Evolutionary conservation across 2,797 vertebrate species (phyloP).

Genomic region (Hippocampus kuda): DNA sequence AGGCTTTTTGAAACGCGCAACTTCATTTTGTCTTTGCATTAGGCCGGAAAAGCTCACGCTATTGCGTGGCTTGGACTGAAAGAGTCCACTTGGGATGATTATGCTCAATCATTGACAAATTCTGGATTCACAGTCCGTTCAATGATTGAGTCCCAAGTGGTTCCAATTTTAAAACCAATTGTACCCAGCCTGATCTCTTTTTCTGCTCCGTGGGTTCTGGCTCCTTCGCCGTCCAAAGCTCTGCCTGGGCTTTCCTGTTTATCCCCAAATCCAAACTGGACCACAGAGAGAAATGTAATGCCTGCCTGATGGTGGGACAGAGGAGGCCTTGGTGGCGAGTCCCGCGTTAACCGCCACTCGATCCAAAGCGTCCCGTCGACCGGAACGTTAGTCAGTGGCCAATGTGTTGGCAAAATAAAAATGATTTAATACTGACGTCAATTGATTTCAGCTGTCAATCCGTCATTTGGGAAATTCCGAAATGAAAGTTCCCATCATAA

Average conservation of each 20-base stretch:
- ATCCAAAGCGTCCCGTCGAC: not conserved
- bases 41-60: not conserved
- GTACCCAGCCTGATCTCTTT: not conserved
- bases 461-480: conserved; percentile 1
- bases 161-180: not conserved
- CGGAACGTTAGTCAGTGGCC: not conserved
- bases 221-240: not conserved
- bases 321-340: conserved; percentile 1
- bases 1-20: not conserved
- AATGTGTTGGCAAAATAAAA: not conserved
- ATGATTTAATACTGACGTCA: not conserved
- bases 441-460: not conserved
- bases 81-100: not conserved
- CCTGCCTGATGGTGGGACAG: not conserved
- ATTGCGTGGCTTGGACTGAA: not conserved
- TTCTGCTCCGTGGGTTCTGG: not conserved
- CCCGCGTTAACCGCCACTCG: not conserved
- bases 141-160: not conserved
- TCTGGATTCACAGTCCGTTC: not conserved
- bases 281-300: not conserved
- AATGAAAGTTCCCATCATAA: not conserved
- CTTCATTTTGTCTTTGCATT: not conserved
- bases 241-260: not conserved
- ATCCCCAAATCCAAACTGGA: not conserved
- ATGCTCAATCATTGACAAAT: not conserved